phyloP scores from a whole-genome alignment of 2,888 invertebrate species.

The Synanthedon vespiformis region DNA sequence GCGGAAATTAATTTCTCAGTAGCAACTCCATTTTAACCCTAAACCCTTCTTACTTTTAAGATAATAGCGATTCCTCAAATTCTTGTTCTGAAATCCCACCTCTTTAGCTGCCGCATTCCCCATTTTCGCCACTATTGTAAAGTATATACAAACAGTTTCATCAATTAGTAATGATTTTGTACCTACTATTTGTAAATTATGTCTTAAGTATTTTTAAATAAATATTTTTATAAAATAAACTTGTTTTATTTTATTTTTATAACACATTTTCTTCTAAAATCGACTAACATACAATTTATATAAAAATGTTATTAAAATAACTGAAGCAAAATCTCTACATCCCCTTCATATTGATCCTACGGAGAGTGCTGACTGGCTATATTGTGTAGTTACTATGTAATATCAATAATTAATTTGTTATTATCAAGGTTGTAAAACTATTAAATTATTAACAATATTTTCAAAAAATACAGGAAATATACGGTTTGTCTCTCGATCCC shows the following conservation, averaged over 20 bases:
- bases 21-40: background rate
- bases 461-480: no score
- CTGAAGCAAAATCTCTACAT: no score
- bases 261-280: no score
- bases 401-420: no score
- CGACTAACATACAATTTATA: no score
- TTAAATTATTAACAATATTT: no score
- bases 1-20: slow-evolving; percentile 28
- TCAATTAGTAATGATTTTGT: slow-evolving; percentile 37
- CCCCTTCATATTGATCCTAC: no score
- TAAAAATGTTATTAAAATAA: no score
- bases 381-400: no score
- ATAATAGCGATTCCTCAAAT: background rate
- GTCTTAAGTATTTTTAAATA: slow-evolving; percentile 59
- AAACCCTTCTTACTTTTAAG: background rate
- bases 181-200: slow-evolving; percentile 57
- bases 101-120: background rate
- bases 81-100: background rate
- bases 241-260: slow-evolving; percentile 7
- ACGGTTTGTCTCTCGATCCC: no score
- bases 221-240: slow-evolving; percentile 31
- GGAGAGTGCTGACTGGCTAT: no score
- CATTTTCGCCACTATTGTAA: background rate
- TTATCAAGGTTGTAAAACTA: no score
- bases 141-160: slow-evolving; percentile 17